Conservation (phyloP, 2,113 vertebrate genomes). For the Panthera tigris region DNA sequence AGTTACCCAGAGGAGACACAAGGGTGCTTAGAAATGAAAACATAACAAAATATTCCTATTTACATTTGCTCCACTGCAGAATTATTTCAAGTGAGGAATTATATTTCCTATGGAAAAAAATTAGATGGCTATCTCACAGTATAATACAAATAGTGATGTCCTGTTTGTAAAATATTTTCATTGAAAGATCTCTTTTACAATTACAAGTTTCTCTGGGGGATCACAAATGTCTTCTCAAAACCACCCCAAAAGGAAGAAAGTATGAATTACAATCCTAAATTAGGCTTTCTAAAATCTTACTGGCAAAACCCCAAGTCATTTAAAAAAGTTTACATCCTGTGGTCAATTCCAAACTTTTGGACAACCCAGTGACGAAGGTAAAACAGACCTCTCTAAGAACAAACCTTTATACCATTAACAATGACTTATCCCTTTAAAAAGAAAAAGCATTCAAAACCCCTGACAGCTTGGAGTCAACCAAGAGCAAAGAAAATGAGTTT, state of each 20-base stretch:
- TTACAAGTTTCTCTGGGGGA: background rate
- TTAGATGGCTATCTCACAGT: background rate
- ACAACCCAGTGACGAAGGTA: background rate
- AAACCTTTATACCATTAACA: background rate
- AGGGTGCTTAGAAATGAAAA: background rate
- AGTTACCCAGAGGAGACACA: background rate
- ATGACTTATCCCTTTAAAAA: background rate
- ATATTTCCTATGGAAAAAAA: background rate
- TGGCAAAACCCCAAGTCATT: background rate
- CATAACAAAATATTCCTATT: background rate
- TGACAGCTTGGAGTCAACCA: background rate
- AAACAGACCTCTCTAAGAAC: background rate
- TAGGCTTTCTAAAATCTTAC: background rate
- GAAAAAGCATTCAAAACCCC: background rate
- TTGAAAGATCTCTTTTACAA: background rate
- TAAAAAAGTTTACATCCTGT: background rate
- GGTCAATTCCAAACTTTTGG: background rate
- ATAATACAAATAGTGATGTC: background rate
- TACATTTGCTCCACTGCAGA: background rate
- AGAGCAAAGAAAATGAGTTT: background rate
- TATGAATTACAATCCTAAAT: conserved; percentile 16
- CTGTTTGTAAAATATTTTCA: background rate
- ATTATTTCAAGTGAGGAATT: background rate
- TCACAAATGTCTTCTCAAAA: conserved; percentile 49
- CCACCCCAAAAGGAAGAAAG: conserved; percentile 3